Percentiles rank a stretch among this genome's conserved stretches.
These are phyloP conservation scores for Diachasma alloeum DNA, from an alignment of 1,140 invertebrate species.

Conservation along the genomic window DNA sequence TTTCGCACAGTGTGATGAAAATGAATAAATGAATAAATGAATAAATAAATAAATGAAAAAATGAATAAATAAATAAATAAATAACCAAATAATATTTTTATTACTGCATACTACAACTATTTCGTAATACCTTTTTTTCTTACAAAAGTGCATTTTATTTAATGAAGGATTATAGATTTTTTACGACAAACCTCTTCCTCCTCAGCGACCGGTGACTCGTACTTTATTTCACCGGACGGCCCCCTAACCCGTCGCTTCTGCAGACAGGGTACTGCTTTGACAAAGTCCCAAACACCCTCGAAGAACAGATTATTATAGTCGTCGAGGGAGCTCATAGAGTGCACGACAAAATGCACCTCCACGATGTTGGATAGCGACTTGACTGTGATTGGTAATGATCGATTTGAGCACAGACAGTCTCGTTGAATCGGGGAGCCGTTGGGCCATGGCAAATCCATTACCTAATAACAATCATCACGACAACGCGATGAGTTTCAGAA, in stretches of 20 bases:
- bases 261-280: slow-evolving; percentile 74
- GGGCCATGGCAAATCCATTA: slow-evolving; percentile 79
- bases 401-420: slow-evolving; percentile 77
- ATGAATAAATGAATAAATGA: too few species aligned
- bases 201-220: slow-evolving; percentile 67
- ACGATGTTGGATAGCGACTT: slow-evolving; percentile 79
- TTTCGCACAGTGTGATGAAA: too few species aligned
- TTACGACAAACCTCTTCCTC: slow-evolving; percentile 70
- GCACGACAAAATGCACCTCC: slow-evolving; percentile 82
- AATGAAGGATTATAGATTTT: neutral
- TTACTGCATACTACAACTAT: too few species aligned
- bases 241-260: slow-evolving; percentile 73
- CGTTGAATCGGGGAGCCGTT: slow-evolving; percentile 72
- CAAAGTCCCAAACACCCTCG: slow-evolving; percentile 84
- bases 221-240: slow-evolving; percentile 79
- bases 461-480: slow-evolving; percentile 38
- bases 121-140: too few species aligned
- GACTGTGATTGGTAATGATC: slow-evolving; percentile 75
- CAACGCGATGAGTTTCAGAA: too few species aligned
- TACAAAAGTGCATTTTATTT: too few species aligned
- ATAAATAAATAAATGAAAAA: too few species aligned
- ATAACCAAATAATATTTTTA: too few species aligned
- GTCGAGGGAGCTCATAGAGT: slow-evolving; percentile 82
- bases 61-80: too few species aligned
- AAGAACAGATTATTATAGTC: slow-evolving; percentile 86